Percentiles rank a stretch among this genome's conserved stretches.
phyloP scores from a whole-genome alignment of 2,113 vertebrate genomes.

The Alligator sinensis region DNA sequence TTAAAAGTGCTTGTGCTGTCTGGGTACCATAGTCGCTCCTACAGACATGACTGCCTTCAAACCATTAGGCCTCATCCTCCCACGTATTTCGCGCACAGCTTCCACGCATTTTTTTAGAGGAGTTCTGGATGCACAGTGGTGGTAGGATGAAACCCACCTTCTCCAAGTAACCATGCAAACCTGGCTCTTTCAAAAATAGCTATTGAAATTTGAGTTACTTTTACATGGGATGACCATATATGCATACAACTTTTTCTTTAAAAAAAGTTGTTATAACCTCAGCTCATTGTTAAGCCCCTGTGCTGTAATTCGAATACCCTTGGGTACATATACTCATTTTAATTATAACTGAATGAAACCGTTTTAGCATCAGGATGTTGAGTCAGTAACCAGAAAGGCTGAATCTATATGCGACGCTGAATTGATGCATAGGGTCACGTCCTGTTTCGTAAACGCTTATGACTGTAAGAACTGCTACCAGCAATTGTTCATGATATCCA shows the following conservation, averaged over 20 bases:
- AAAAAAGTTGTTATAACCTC: background rate
- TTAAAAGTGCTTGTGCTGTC: slow-evolving; percentile 28
- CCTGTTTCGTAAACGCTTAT: slow-evolving; percentile 61
- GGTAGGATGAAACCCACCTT: background rate
- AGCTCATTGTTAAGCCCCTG: background rate
- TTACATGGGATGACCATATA: background rate
- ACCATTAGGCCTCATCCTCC: fast-evolving
- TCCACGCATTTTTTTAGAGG: fast-evolving
- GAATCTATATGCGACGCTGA: background rate
- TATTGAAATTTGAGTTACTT: background rate
- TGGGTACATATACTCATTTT: background rate
- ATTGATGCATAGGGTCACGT: background rate
- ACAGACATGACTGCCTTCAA: background rate
- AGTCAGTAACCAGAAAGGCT: background rate
- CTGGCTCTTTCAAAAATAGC: background rate
- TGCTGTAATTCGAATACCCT: background rate
- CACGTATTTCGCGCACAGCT: background rate
- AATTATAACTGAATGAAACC: background rate
- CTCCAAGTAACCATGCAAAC: background rate
- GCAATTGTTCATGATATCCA: slow-evolving; percentile 64
- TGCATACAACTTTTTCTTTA: background rate
- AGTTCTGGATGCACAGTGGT: background rate
- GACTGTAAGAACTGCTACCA: slow-evolving; percentile 58
- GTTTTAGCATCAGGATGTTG: background rate
- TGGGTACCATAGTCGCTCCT: slow-evolving; percentile 1